Evolutionary conservation across 2,797 vertebrate genomes (phyloP).

Genomic region (Agapornis canus): DNA sequence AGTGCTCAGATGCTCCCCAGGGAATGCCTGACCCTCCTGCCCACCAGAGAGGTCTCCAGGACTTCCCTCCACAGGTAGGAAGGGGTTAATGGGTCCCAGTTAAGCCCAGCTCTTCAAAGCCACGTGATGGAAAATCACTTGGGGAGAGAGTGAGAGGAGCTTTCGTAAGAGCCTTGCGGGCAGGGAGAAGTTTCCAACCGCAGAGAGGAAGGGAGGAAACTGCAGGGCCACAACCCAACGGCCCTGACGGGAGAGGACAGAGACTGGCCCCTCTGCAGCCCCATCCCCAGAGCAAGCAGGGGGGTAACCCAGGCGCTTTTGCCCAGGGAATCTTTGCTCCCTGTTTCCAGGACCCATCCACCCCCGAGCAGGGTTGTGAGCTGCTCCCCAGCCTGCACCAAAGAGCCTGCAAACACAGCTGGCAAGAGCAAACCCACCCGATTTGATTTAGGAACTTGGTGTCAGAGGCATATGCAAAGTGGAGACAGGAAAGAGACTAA

Average conservation of each 20-base stretch:
- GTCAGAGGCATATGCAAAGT: slow-evolving; percentile 20
- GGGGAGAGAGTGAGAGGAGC: slow-evolving; percentile 80
- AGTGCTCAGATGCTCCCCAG: not conserved
- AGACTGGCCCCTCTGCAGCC: not conserved
- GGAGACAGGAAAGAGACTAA: not conserved
- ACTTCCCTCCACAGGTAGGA: not conserved
- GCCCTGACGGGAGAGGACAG: not conserved
- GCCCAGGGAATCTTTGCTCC: not conserved
- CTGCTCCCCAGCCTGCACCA: not conserved
- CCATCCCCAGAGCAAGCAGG: not conserved
- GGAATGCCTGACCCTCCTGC: not conserved
- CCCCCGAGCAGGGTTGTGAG: accelerated
- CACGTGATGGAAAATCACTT: slow-evolving; percentile 84
- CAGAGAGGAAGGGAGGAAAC: slow-evolving; percentile 87
- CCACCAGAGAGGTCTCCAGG: not conserved
- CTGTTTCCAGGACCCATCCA: not conserved
- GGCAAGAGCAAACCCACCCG: not conserved
- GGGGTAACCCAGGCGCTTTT: accelerated
- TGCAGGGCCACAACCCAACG: slow-evolving; percentile 74
- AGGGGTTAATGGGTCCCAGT: slow-evolving; percentile 27
- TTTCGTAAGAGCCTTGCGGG: slow-evolving; percentile 74
- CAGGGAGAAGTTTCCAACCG: slow-evolving; percentile 89
- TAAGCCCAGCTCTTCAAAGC: slow-evolving; percentile 72
- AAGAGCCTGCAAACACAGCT: not conserved
- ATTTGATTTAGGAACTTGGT: slow-evolving; percentile 36